These are phyloP conservation scores for Dryococelus australis DNA, from an alignment of 2,888 invertebrate genomes.

Conservation along the genomic window DNA sequence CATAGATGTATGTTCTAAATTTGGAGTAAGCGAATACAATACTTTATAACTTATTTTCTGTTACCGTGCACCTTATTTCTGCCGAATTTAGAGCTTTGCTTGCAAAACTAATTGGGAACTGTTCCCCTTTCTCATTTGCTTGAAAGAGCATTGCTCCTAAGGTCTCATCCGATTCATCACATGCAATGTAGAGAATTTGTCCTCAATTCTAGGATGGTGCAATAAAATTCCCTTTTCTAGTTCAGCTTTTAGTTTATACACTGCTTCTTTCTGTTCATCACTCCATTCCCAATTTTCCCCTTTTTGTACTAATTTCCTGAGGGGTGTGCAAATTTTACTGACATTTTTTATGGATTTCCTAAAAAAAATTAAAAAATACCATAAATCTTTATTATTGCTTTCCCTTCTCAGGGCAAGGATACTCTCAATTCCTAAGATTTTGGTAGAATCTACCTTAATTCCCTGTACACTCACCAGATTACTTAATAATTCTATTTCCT, in stretches of 20 bases:
- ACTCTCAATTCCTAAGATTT: too few relatives aligned
- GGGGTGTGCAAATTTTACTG: background rate
- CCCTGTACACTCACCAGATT: too few relatives aligned
- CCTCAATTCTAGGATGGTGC: background rate
- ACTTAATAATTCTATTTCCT: too few relatives aligned
- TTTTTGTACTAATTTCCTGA: background rate
- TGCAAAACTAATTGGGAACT: background rate
- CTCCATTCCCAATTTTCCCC: background rate
- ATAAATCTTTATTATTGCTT: too few relatives aligned
- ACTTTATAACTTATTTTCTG: background rate
- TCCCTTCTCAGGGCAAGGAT: too few relatives aligned
- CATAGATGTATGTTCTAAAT: conserved; percentile 9
- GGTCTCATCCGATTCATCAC: background rate
- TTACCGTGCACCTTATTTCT: background rate
- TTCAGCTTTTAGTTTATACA: background rate
- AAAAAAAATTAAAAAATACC: too few relatives aligned
- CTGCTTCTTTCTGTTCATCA: background rate
- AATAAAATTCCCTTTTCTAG: background rate
- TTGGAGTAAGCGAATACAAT: background rate
- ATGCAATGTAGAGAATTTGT: background rate
- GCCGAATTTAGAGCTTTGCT: background rate
- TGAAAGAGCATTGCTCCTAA: background rate
- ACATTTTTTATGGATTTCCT: background rate
- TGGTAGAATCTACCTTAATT: too few relatives aligned
- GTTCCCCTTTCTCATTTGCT: background rate